A percentile compares a stretch with the other conserved stretches of the same genome.
phyloP scores from a whole-genome alignment of 2,888 invertebrate genomes.

The Ptychoptera albimana region DNA sequence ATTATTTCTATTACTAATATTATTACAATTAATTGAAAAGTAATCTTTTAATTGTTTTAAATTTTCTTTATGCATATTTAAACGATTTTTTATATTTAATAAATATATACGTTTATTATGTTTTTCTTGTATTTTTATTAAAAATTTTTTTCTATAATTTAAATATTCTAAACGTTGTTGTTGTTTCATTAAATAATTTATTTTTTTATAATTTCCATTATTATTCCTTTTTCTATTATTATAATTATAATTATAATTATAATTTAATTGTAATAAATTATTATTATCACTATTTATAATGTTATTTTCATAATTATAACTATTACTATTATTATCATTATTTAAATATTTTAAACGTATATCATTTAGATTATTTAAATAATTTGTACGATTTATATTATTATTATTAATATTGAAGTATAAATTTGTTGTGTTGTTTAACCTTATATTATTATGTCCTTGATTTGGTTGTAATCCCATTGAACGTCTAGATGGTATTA shows the following conservation, averaged over 20 bases:
- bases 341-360: background rate
- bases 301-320: background rate
- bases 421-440: constrained; percentile 11
- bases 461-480: constrained; percentile 28
- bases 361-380: background rate
- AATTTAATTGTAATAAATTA: background rate
- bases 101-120: too few relatives aligned
- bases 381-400: constrained; percentile 1
- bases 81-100: too few relatives aligned
- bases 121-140: too few relatives aligned
- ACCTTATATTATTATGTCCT: constrained; percentile 24
- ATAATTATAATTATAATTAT: background rate
- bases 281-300: background rate
- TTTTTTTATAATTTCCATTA: background rate
- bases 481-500: constrained; percentile 23
- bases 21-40: too few relatives aligned
- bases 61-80: too few relatives aligned
- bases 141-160: too few relatives aligned
- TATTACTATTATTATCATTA: background rate
- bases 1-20: too few relatives aligned
- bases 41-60: too few relatives aligned
- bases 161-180: background rate
- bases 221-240: background rate
- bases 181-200: background rate
- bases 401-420: constrained; percentile 4